These are phyloP conservation scores for Gallirallus australis DNA, from an alignment of 2,797 vertebrate genomes.

Conservation along the genomic window DNA sequence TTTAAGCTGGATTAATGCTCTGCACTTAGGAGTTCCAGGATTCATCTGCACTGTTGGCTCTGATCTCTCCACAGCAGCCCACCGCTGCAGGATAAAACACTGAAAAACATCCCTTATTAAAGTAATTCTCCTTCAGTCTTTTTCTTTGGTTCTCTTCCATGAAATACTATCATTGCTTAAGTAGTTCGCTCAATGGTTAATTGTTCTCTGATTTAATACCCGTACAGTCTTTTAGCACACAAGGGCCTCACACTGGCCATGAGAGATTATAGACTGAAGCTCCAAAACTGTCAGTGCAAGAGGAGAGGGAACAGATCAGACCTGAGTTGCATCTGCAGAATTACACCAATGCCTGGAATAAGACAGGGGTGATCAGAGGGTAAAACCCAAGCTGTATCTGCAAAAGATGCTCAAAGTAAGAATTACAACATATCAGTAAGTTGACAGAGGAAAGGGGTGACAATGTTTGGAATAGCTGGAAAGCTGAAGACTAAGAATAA, in stretches of 20 bases:
- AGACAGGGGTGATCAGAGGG: background rate
- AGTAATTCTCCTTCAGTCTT: background rate
- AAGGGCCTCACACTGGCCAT: background rate
- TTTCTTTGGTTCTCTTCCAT: constrained; percentile 28
- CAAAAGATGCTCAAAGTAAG: background rate
- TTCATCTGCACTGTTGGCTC: background rate
- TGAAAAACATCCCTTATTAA: background rate
- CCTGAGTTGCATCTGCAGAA: background rate
- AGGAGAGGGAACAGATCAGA: background rate
- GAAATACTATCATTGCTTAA: constrained; percentile 35
- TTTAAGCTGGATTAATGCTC: constrained; percentile 49
- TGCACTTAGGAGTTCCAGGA: constrained; percentile 4
- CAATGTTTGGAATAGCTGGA: background rate
- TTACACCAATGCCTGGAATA: background rate
- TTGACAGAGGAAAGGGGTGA: background rate
- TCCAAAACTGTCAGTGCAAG: constrained; percentile 10
- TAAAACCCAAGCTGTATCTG: background rate
- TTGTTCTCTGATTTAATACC: background rate
- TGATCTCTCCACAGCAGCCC: background rate
- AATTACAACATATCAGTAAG: background rate
- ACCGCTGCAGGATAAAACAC: background rate
- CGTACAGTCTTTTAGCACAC: background rate
- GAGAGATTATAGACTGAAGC: background rate
- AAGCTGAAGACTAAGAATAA: background rate
- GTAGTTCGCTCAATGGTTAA: background rate